Base-by-base conservation (phyloP, 1,140 invertebrate species). In the Elymnias hypermnestra region DNA sequence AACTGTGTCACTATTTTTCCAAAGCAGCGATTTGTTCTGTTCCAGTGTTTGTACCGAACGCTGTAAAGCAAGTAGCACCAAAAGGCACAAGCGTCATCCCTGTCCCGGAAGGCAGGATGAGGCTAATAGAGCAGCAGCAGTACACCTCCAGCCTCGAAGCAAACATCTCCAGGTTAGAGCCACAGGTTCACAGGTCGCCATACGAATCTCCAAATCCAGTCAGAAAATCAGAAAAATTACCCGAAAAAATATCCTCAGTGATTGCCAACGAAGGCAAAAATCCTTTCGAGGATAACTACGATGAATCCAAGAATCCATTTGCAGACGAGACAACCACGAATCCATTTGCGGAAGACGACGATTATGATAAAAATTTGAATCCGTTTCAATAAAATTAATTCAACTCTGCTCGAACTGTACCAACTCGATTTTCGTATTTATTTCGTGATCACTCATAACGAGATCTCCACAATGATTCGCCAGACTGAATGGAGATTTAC, bases 331-430 rank as follows among this genome's bases (percentile, higher is more conserved):
- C 87, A 18, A 72, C 71, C 6, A 59, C 62, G 22, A 91, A 91
- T 72, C 90, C 90, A 0, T 90, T 90, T 53, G 79, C 71, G 0
- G 87, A 89, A 7, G 87, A 88, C 39, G 82, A 87, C 18, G 87
- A 89, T 42, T 91, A 91, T 64, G 89, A 91, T 61, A 91, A 90
- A 57, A 92, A 91, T 65, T 64, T 91, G 9, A 92, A 92, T 73
- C 91, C 90, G 8, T 93, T 92, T 62, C 72, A n/a, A n/a, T n/a
- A n/a, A n/a, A n/a, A n/a, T n/a, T n/a, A n/a, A n/a, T n/a, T n/a
- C n/a, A n/a, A n/a, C n/a, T n/a, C n/a, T n/a, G n/a, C n/a, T n/a
- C n/a, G n/a, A n/a, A n/a, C n/a, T n/a, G n/a, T n/a, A n/a, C n/a
- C n/a, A n/a, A n/a, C n/a, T n/a, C n/a, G n/a, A n/a, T n/a, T n/a